Evolutionary conservation across 2,888 invertebrate species (phyloP).

Genomic region (Agrochola lychnidis): DNA sequence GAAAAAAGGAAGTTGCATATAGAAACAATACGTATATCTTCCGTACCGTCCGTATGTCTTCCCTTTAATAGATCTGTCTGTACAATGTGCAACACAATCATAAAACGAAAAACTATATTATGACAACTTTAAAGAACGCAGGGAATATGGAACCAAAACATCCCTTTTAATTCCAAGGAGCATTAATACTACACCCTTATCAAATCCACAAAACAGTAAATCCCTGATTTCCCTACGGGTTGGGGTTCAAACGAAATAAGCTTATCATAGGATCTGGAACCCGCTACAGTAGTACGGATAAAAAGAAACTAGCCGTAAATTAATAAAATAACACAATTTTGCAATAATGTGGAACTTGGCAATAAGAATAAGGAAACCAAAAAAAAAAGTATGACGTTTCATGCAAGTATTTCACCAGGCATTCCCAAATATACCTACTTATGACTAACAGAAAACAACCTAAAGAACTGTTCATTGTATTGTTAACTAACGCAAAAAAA

Average conservation of each 20-base stretch:
- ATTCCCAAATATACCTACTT: not conserved
- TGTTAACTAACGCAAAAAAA: not conserved
- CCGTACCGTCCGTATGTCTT: no score
- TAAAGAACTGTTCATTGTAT: not conserved
- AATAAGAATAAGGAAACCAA: not conserved
- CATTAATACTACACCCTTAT: slow-evolving; percentile 56
- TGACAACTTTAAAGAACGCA: not conserved
- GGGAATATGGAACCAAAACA: not conserved
- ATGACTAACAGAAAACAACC: no score
- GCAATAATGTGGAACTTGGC: not conserved
- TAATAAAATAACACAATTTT: slow-evolving; percentile 7
- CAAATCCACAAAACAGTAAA: slow-evolving; percentile 50
- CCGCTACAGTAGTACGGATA: not conserved
- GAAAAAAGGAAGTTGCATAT: not conserved
- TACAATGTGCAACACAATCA: not conserved
- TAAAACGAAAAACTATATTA: not conserved
- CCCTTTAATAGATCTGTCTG: not conserved
- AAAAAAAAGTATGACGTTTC: not conserved
- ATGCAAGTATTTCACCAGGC: not conserved
- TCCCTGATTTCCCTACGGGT: slow-evolving; percentile 50
- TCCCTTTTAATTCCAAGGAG: slow-evolving; percentile 31
- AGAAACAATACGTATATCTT: not conserved
- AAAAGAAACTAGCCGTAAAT: slow-evolving; percentile 9
- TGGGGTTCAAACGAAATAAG: slow-evolving; percentile 44
- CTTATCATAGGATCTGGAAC: slow-evolving; percentile 25